Evolutionary conservation across 1,140 invertebrate species (phyloP).

Genomic region (Drosophila fuyamai): DNA sequence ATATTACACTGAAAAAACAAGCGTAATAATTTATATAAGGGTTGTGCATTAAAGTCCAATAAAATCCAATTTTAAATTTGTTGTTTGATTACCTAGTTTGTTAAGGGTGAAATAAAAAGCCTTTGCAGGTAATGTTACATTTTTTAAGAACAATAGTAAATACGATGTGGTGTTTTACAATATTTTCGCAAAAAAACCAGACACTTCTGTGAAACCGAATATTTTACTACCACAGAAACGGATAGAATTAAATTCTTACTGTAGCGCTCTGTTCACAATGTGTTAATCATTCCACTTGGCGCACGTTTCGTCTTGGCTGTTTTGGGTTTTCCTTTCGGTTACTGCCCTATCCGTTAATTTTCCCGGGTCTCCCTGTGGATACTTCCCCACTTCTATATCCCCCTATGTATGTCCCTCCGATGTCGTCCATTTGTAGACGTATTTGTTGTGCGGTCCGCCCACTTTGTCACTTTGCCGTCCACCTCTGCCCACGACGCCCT

Average conservation of each 20-base stretch:
- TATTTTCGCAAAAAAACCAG: too few relatives aligned
- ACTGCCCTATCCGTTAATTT: slow-evolving; percentile 16
- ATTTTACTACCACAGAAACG: too few relatives aligned
- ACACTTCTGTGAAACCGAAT: too few relatives aligned
- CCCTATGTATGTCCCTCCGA: not conserved
- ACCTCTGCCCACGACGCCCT: slow-evolving; percentile 21
- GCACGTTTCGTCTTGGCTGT: slow-evolving; percentile 62
- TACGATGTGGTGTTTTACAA: too few relatives aligned
- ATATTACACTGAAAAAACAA: too few relatives aligned
- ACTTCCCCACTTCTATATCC: not conserved
- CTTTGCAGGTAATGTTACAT: too few relatives aligned
- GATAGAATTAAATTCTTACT: not conserved
- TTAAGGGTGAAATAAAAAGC: too few relatives aligned
- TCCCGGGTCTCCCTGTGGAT: not conserved
- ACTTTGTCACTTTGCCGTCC: slow-evolving; percentile 53
- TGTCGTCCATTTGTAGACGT: slow-evolving; percentile 65
- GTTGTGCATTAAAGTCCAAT: too few relatives aligned
- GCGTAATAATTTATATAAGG: too few relatives aligned
- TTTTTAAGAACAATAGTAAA: too few relatives aligned
- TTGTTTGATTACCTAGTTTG: too few relatives aligned
- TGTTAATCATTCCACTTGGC: slow-evolving; percentile 74
- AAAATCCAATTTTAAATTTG: too few relatives aligned
- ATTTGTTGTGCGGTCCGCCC: slow-evolving; percentile 64
- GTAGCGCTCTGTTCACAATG: slow-evolving; percentile 29
- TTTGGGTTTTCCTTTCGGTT: slow-evolving; percentile 41